A percentile compares a stretch with the other conserved stretches of the same genome.
These are phyloP conservation scores for Alcedo quadribrachys DNA, from an alignment of 2,797 vertebrate genomes.

Conservation along the genomic window DNA sequence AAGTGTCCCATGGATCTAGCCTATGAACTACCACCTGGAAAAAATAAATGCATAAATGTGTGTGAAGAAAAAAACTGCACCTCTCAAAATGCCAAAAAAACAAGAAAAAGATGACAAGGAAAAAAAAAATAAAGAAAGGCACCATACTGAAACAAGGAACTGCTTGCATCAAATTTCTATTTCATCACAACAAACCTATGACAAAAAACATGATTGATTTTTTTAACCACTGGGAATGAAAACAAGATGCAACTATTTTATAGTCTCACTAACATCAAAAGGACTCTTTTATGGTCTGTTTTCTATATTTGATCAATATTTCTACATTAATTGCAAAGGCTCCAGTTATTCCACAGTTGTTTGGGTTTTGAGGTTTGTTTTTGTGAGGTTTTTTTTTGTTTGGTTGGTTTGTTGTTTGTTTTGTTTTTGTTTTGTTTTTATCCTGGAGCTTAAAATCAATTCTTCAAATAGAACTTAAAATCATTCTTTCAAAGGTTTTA, in stretches of 20 bases:
- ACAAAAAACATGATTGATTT: neutral
- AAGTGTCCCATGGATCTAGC: neutral
- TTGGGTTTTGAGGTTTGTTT: neutral
- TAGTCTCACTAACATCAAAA: conserved; percentile 7
- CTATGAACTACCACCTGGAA: neutral
- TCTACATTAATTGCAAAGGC: neutral
- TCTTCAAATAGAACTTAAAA: neutral
- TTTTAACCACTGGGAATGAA: conserved; percentile 21
- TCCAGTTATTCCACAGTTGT: neutral
- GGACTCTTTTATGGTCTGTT: neutral
- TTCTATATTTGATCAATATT: conserved; percentile 1
- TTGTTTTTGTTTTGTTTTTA: neutral
- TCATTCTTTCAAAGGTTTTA: neutral
- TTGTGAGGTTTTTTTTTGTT: too few relatives aligned
- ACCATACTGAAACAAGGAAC: neutral
- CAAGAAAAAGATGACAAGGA: neutral
- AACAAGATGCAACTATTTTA: conserved; percentile 17
- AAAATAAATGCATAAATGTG: neutral
- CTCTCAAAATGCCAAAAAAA: conserved; percentile 1
- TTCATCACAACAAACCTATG: neutral
- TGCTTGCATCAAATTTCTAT: neutral
- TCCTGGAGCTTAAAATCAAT: neutral
- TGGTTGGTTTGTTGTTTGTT: too few relatives aligned
- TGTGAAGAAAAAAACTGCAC: neutral
- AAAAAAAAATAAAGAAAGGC: neutral